A percentile compares a stretch with the other conserved stretches of the same genome.
Evolutionary conservation across 1,140 invertebrate genomes (phyloP).

Genomic region (Eueides isabella): DNA sequence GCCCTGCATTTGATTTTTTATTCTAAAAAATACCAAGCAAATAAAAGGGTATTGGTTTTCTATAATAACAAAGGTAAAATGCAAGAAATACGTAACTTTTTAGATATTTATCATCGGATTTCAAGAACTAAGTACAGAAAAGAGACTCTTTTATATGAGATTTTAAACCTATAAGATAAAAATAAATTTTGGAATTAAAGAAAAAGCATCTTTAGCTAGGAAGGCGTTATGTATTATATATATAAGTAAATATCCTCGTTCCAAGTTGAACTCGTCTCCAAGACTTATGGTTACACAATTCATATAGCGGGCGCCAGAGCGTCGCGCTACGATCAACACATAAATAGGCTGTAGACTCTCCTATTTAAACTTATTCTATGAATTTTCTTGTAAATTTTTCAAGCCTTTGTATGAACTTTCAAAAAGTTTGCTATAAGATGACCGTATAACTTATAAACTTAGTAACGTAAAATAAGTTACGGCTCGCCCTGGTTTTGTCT

Average conservation of each 20-base stretch:
- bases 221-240: background rate
- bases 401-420: background rate
- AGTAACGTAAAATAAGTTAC: background rate
- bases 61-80: too few relatives aligned
- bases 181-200: background rate
- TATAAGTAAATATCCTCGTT: background rate
- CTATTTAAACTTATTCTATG: constrained; percentile 9
- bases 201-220: background rate
- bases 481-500: too few relatives aligned
- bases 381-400: constrained; percentile 2
- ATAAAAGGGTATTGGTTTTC: too few relatives aligned
- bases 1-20: too few relatives aligned
- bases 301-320: constrained; percentile 28
- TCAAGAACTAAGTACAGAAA: too few relatives aligned
- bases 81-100: too few relatives aligned
- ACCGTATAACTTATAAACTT: background rate
- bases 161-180: background rate
- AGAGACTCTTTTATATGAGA: too few relatives aligned
- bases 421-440: constrained; percentile 3
- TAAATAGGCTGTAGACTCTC: constrained; percentile 9
- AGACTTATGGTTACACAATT: constrained; percentile 26
- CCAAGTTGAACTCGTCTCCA: constrained; percentile 14
- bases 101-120: too few relatives aligned
- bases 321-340: constrained; percentile 17
- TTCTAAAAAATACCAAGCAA: too few relatives aligned